Evolutionary conservation across 2,113 vertebrate genomes (phyloP).

Genomic region (Numenius arquata): DNA sequence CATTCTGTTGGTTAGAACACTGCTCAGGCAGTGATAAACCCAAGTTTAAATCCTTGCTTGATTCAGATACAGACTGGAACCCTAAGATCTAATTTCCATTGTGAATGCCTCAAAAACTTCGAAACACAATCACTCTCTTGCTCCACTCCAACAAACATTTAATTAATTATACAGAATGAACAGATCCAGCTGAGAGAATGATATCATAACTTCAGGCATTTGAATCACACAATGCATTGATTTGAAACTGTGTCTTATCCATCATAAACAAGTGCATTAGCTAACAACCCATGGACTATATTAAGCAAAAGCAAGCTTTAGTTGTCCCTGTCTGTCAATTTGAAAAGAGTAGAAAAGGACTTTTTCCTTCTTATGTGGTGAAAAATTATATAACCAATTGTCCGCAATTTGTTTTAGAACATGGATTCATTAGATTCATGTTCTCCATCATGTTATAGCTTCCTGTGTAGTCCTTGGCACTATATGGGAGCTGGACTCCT

Average conservation of each 20-base stretch:
- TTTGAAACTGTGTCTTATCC: background rate
- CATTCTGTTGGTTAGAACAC: background rate
- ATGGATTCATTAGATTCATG: background rate
- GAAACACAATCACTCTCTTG: background rate
- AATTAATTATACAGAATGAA: background rate
- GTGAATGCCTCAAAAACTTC: background rate
- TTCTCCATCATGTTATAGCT: background rate
- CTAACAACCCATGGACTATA: background rate
- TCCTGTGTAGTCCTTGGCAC: background rate
- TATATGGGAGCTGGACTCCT: background rate
- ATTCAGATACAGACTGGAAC: background rate
- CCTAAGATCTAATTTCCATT: background rate
- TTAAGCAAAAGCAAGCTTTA: background rate
- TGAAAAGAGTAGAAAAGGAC: background rate
- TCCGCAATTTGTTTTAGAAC: background rate
- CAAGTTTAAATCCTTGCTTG: background rate
- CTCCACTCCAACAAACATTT: background rate
- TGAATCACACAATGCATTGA: background rate
- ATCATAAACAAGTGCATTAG: background rate
- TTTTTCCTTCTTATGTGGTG: background rate
- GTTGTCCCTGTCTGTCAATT: background rate
- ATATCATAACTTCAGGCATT: background rate
- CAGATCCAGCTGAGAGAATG: background rate
- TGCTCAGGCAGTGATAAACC: background rate
- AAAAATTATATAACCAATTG: background rate